phyloP scores from a whole-genome alignment of 2,888 invertebrate genomes.

The Leptura quadrifasciata region DNA sequence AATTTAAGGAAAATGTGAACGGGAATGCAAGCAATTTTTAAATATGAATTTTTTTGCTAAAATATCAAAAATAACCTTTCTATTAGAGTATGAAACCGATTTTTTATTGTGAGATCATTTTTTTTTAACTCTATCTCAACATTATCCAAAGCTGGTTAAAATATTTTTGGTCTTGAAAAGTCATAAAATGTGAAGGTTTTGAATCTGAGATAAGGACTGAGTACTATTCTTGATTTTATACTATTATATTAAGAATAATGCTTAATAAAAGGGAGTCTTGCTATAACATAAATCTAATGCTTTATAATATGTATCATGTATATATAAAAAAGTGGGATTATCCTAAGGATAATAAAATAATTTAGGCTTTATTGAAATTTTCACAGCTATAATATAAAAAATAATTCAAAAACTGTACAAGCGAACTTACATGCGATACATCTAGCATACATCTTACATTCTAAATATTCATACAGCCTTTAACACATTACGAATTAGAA shows the following conservation, averaged over 20 bases:
- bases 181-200: not conserved
- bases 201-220: not conserved
- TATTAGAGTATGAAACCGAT: too few species aligned
- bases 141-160: too few species aligned
- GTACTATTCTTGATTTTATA: not conserved
- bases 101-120: too few species aligned
- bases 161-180: too few species aligned
- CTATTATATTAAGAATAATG: not conserved
- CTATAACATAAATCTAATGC: not conserved
- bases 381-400: conserved; percentile 20
- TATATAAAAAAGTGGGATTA: conserved; percentile 13
- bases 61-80: too few species aligned
- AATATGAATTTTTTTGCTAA: too few species aligned
- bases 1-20: too few species aligned
- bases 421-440: conserved; percentile 11
- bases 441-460: conserved; percentile 22
- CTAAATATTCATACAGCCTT: conserved; percentile 29
- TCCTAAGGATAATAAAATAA: conserved; percentile 22
- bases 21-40: too few species aligned
- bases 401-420: conserved; percentile 28
- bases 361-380: conserved; percentile 16
- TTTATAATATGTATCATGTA: not conserved
- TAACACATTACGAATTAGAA: conserved; percentile 20
- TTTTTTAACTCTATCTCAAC: too few species aligned
- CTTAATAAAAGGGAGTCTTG: not conserved